Conservation (phyloP, 2,888 invertebrate genomes). For the Lucinisca nassula region DNA sequence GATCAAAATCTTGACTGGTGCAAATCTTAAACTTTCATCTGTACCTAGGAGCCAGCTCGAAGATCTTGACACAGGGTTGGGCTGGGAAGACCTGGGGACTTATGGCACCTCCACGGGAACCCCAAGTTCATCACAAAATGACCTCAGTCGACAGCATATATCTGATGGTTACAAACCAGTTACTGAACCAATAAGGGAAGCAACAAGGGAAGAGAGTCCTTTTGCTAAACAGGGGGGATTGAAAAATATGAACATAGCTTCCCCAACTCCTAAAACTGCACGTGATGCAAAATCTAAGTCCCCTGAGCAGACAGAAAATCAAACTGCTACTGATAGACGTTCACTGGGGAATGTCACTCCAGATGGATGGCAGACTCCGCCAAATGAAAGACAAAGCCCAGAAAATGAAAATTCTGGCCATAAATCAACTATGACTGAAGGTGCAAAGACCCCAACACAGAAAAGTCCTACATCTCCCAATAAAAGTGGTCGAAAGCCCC, state of each 20-base stretch:
- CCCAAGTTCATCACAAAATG: constrained; percentile 42
- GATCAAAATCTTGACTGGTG: constrained; percentile 72
- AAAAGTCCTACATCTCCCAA: neutral
- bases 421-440: constrained; percentile 15
- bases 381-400: constrained; percentile 43
- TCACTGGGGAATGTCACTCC: constrained; percentile 66
- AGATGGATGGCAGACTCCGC: constrained; percentile 62
- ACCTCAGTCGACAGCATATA: constrained; percentile 59
- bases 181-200: constrained; percentile 52
- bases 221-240: constrained; percentile 58
- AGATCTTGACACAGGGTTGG: constrained; percentile 69
- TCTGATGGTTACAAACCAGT: constrained; percentile 54
- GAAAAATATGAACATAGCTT: constrained; percentile 61
- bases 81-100: constrained; percentile 70
- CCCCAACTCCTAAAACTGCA: constrained; percentile 56
- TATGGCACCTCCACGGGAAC: constrained; percentile 59
- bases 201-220: constrained; percentile 63
- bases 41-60: constrained; percentile 65
- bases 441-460: neutral
- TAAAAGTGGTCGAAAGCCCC: neutral
- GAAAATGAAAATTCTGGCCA: constrained; percentile 19
- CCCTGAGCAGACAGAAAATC: constrained; percentile 38
- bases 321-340: constrained; percentile 26
- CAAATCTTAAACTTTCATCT: constrained; percentile 59
- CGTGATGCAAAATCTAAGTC: constrained; percentile 26